A percentile compares a stretch with the other conserved stretches of the same genome.
Conservation (phyloP, 53 echinoderm and acorn worm species). For the Zoroaster sp. region DNA sequence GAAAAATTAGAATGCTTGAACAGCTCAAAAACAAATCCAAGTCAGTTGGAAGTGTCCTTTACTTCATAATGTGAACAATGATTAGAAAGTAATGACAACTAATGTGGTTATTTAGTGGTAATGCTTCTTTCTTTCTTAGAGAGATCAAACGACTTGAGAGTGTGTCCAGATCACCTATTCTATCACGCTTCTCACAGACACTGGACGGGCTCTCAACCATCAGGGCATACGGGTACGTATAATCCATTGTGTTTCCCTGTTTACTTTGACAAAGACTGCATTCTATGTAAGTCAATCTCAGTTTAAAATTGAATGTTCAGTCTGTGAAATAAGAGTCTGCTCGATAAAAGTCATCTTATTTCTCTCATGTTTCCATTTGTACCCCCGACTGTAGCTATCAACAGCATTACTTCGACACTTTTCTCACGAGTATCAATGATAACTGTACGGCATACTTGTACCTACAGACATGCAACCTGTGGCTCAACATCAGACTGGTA, state of each 20-base stretch:
- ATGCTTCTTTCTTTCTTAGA: conserved; percentile 1
- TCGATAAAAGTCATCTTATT: background rate
- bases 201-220: conserved; percentile 58
- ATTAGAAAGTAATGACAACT: no score
- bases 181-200: conserved; percentile 40
- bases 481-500: conserved; percentile 66
- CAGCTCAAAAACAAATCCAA: no score
- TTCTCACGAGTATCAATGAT: conserved; percentile 26
- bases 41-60: no score
- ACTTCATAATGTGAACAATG: no score
- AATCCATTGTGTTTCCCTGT: no score
- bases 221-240: conserved; percentile 54
- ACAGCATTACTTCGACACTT: conserved; percentile 17
- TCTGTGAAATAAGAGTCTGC: background rate
- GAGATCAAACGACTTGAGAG: conserved; percentile 45
- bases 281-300: no score
- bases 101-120: background rate
- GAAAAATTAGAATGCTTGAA: no score
- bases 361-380: background rate
- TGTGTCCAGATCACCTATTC: conserved; percentile 39
- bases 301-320: no score
- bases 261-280: no score
- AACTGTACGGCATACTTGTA: conserved; percentile 53
- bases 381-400: background rate
- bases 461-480: conserved; percentile 20